A percentile compares a stretch with the other conserved stretches of the same genome.
Evolutionary conservation across 2,113 vertebrate genomes (phyloP).

Genomic region (Cochlearius cochlearius): DNA sequence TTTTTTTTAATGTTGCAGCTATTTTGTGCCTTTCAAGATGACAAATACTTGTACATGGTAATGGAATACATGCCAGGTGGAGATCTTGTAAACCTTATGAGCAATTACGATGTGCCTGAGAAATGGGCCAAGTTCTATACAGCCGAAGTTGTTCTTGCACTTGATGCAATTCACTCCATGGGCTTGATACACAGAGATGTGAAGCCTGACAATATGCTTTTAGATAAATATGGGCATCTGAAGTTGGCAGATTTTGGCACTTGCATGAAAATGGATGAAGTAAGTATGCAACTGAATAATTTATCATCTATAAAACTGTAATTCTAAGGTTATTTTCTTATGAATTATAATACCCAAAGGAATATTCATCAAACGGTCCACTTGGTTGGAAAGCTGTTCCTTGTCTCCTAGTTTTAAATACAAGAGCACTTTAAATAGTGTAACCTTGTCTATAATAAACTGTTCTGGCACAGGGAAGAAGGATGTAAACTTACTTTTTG

Average conservation of each 20-base stretch:
- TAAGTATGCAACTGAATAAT: slow-evolving; percentile 71
- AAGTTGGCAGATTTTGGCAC: slow-evolving; percentile 99
- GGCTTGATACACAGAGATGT: slow-evolving; percentile 97
- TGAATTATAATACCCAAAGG: neutral
- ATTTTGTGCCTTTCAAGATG: slow-evolving; percentile 98
- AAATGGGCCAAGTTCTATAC: slow-evolving; percentile 99
- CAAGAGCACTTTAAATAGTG: neutral
- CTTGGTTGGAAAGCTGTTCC: neutral
- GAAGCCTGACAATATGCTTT: slow-evolving; percentile 98
- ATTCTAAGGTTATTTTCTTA: neutral
- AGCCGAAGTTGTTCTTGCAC: slow-evolving; percentile 95
- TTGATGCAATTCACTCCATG: slow-evolving; percentile 98
- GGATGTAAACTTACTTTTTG: neutral
- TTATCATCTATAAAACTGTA: neutral
- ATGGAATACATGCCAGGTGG: slow-evolving; percentile 99
- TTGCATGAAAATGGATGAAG: slow-evolving; percentile 98
- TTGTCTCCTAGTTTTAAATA: slow-evolving; percentile 1
- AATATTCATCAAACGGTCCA: neutral
- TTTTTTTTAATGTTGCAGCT: slow-evolving; percentile 73
- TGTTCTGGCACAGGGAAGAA: neutral
- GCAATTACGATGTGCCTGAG: slow-evolving; percentile 98
- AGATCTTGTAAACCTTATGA: slow-evolving; percentile 98
- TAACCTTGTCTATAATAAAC: neutral
- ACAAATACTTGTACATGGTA: slow-evolving; percentile 97
- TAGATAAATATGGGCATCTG: slow-evolving; percentile 91